Evolutionary conservation across 1,140 invertebrate species (phyloP).

Genomic region (Lordiphosa clarofinis): DNA sequence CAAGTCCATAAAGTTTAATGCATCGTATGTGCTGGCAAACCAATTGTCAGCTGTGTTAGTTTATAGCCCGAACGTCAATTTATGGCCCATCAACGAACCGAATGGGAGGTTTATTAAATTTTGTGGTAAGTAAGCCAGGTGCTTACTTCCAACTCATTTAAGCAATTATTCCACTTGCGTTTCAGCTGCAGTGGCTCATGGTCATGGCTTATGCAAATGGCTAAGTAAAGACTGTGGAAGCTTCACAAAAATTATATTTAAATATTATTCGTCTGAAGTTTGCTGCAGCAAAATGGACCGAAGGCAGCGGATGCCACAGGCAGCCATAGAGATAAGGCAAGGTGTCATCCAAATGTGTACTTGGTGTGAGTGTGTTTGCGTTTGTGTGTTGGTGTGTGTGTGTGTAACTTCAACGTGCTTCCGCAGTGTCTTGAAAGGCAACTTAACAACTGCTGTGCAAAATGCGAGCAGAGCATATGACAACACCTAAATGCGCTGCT

Average conservation of each 20-base stretch:
- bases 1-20: slow-evolving; percentile 57
- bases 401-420: slow-evolving; percentile 28
- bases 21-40: slow-evolving; percentile 43
- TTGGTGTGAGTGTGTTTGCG: slow-evolving; percentile 23
- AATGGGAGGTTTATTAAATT: slow-evolving; percentile 27
- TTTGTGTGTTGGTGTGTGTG: slow-evolving; percentile 15
- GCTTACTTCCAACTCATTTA: slow-evolving; percentile 36
- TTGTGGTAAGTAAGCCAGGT: slow-evolving; percentile 19
- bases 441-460: slow-evolving; percentile 32
- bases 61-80: slow-evolving; percentile 30
- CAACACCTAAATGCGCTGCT: slow-evolving; percentile 32
- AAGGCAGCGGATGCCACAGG: slow-evolving; percentile 7
- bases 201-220: slow-evolving; percentile 49
- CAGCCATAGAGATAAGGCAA: slow-evolving; percentile 25
- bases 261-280: slow-evolving; percentile 45
- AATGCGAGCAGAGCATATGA: slow-evolving; percentile 3
- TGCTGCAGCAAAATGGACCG: slow-evolving; percentile 23
- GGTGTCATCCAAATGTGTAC: slow-evolving; percentile 48
- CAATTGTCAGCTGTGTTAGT: slow-evolving; percentile 54
- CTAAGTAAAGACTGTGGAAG: slow-evolving; percentile 28
- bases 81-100: slow-evolving; percentile 14
- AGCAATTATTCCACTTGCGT: slow-evolving; percentile 65
- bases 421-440: slow-evolving; percentile 17
- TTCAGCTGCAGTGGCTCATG: slow-evolving; percentile 7
- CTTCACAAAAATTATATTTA: slow-evolving; percentile 55